Evolutionary conservation across 2,888 invertebrate species (phyloP).

Genomic region (Aphidoletes aphidimyza): DNA sequence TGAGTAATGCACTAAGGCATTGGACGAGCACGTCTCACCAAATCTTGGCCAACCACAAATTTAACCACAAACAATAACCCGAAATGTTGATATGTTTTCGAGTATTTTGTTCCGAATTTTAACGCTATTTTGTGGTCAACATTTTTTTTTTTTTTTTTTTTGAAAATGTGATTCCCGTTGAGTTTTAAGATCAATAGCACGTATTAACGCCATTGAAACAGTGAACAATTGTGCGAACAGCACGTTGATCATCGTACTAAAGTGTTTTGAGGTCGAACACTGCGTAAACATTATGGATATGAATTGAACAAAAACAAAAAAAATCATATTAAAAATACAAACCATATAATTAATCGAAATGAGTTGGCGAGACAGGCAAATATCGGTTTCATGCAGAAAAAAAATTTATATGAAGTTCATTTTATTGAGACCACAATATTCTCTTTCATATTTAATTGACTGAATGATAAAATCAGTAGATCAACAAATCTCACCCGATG

Average conservation of each 20-base stretch:
- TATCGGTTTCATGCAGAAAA: too few species aligned
- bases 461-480: background rate
- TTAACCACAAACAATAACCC: too few species aligned
- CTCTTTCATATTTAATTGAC: background rate
- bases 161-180: too few species aligned
- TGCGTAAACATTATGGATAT: background rate
- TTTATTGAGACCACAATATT: background rate
- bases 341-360: constrained; percentile 38
- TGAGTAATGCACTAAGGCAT: background rate
- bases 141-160: too few species aligned
- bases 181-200: too few species aligned
- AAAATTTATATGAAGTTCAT: too few species aligned
- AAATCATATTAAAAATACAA: background rate
- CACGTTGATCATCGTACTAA: background rate
- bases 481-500: background rate
- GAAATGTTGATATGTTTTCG: too few species aligned
- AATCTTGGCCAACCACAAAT: too few species aligned
- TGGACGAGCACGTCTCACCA: background rate
- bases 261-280: constrained; percentile 33
- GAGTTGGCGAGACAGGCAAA: constrained; percentile 22
- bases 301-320: background rate
- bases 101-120: too few species aligned
- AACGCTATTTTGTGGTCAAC: too few species aligned
- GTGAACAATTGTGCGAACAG: background rate
- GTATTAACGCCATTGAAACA: too few species aligned